A percentile compares a stretch with the other conserved stretches of the same genome.
Evolutionary conservation across 2,797 vertebrate species (phyloP).

Genomic region (Pangasius sanitwongsei): DNA sequence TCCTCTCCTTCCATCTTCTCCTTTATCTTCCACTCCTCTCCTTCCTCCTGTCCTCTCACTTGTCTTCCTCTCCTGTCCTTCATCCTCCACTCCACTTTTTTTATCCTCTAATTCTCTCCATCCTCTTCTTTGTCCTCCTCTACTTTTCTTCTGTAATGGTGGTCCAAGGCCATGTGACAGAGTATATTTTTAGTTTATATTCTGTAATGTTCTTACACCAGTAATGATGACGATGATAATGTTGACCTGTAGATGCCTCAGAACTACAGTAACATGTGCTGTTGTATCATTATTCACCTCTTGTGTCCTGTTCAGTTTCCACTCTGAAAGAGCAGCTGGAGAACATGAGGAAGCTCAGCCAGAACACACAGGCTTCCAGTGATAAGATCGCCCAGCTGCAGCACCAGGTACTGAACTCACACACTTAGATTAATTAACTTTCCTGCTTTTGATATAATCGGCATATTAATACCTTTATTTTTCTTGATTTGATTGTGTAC

Average conservation of each 20-base stretch:
- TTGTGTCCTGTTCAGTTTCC: constrained; percentile 80
- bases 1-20: no score
- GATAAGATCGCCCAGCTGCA: constrained; percentile 94
- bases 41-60: not conserved
- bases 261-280: not conserved
- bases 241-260: not conserved
- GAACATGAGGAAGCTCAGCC: constrained; percentile 91
- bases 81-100: no score
- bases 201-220: not conserved
- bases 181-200: not conserved
- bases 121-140: not conserved
- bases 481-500: not conserved
- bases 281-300: not conserved
- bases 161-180: not conserved
- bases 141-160: not conserved
- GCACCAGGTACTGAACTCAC: constrained; percentile 81
- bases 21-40: not conserved
- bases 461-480: not conserved
- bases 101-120: not conserved
- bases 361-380: constrained; percentile 92
- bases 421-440: not conserved
- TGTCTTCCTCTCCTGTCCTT: not conserved
- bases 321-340: constrained; percentile 97
- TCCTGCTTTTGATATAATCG: not conserved
- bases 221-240: no score